Evolutionary conservation across 1,140 invertebrate species (phyloP).

Genomic region (Bombus waltoni): DNA sequence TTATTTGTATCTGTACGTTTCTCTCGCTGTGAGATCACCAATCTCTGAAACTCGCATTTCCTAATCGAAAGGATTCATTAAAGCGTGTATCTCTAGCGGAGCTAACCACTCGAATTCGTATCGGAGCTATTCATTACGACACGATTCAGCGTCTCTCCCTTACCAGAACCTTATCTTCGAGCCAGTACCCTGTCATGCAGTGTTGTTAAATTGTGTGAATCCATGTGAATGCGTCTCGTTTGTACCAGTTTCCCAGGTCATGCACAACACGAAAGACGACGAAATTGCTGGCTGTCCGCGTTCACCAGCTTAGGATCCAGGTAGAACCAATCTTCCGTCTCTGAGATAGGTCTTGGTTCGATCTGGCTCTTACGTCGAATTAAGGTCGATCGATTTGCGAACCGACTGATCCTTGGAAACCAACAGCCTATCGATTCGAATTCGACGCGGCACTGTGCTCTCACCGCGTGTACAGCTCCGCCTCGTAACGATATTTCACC

Average conservation of each 20-base stretch:
- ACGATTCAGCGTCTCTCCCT: constrained; percentile 26
- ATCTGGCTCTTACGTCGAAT: constrained; percentile 35
- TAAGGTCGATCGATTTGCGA: constrained; percentile 38
- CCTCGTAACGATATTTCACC: constrained; percentile 44
- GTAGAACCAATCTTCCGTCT: neutral
- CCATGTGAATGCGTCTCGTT: constrained; percentile 38
- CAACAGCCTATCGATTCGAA: constrained; percentile 20
- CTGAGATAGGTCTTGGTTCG: neutral
- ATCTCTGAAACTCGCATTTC: neutral
- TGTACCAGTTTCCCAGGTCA: neutral
- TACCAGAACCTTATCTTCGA: constrained; percentile 30
- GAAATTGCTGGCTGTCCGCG: constrained; percentile 16
- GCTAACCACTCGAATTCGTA: constrained; percentile 15
- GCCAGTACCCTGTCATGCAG: constrained; percentile 7
- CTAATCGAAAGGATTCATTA: constrained; percentile 34
- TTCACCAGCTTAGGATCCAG: neutral
- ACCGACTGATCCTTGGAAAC: neutral
- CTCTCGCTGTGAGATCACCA: neutral
- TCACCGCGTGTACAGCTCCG: neutral
- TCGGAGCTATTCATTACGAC: constrained; percentile 39
- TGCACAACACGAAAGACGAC: neutral
- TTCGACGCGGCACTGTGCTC: neutral
- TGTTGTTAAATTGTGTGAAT: constrained; percentile 47
- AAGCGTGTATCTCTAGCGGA: constrained; percentile 21
- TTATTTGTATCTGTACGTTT: neutral